Evolutionary conservation across 2,888 invertebrate genomes (phyloP).

Genomic region (Gasteruption jaculator): DNA sequence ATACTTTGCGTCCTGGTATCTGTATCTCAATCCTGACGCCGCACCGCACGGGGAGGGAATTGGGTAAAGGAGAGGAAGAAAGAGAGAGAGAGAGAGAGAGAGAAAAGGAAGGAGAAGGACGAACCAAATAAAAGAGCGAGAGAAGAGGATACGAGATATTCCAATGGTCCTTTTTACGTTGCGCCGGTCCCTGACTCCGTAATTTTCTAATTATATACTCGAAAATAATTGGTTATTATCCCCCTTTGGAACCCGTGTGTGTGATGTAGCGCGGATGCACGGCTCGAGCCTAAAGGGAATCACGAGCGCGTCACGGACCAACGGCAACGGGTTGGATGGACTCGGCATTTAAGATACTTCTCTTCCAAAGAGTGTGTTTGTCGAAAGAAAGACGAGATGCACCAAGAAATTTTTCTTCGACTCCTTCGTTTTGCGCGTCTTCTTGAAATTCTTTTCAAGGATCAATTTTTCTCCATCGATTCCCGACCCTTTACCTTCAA

Average conservation of each 20-base stretch:
- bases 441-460: no score
- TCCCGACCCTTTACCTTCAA: no score
- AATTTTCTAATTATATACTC: conserved; percentile 51
- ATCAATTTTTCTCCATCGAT: no score
- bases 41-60: conserved; percentile 24
- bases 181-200: conserved; percentile 44
- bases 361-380: no score
- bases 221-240: conserved; percentile 50
- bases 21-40: conserved; percentile 46
- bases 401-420: no score
- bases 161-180: conserved; percentile 29
- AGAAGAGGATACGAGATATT: conserved; percentile 26
- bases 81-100: conserved; percentile 18
- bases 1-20: conserved; percentile 43
- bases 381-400: no score
- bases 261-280: conserved; percentile 33
- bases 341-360: conserved; percentile 16
- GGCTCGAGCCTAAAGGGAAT: conserved; percentile 40
- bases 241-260: conserved; percentile 29
- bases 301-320: conserved; percentile 33
- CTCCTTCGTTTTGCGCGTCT: no score
- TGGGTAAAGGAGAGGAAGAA: conserved; percentile 19
- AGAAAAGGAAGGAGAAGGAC: conserved; percentile 12
- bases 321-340: no score
- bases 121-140: conserved; percentile 20